Base-by-base conservation (phyloP, 92 coral and sea anemone species). In the Montipora capitata region DNA sequence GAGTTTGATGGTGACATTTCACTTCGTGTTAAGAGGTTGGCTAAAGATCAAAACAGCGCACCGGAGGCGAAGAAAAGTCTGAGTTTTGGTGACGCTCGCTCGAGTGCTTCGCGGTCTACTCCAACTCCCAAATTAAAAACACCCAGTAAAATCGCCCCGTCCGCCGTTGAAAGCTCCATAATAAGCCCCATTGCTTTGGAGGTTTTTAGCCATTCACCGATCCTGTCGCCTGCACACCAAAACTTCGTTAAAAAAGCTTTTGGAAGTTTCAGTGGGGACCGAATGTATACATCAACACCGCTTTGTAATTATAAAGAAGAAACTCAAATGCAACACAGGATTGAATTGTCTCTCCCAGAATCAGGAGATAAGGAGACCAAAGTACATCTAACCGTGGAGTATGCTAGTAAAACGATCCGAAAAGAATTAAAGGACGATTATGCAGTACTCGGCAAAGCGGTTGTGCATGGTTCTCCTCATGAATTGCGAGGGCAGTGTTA, bases 371-470 rank as follows among this genome's bases (percentile, higher is more conserved):
- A 57, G 62, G 87, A 63, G 71, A 88, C 92, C 42, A 81, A 88
- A 75, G 90, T 80, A 45, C 51, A 18, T 66, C 61, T 85, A 51
- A 67, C 73, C 69, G 83, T 89, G 39, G 77, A 86, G 67, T 91
- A 91, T 80, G 91, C 91, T 15, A 78, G 87, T 76, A 92, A 92
- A 61, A 88, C 92, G 57, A 45, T 88, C 61, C 86, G 70, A 14
- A 88, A 87, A 83, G 76, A 40, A 40, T 66, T 92, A 35, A 72
- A 58, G 45, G 81, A 80, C 15, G 79, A 80, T 39, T 81, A 68
- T 42, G 86, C 77, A 74, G 27, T 63, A 39, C 63, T 87, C 40
- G 94, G 67, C 18, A 87, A 91, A 62, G 89, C 91, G 27, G 67
- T 87, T 27, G 86, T 68, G 10, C 49, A 76, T 44, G 94, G 92